phyloP scores from a whole-genome alignment of 2,797 vertebrate species.

The Clamator glandarius region DNA sequence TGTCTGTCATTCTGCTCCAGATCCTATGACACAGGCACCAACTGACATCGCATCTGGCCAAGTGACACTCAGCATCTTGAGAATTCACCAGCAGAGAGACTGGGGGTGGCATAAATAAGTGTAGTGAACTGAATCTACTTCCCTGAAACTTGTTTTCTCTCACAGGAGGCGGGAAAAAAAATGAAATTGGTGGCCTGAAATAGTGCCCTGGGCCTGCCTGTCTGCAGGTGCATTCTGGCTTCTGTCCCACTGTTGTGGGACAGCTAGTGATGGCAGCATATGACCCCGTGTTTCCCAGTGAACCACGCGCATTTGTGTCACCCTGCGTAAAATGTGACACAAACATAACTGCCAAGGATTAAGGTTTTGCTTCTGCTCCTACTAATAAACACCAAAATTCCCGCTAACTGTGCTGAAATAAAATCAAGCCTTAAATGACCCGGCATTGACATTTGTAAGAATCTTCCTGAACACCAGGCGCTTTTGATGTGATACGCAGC shows the following conservation, averaged over 20 bases:
- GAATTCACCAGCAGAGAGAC: not conserved
- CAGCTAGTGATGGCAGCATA: not conserved
- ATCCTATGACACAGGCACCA: not conserved
- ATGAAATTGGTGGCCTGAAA: not conserved
- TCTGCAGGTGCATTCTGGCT: not conserved
- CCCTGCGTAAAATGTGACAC: not conserved
- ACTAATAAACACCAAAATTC: slow-evolving; percentile 11
- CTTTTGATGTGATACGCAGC: rapidly evolving
- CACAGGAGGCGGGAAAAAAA: not conserved
- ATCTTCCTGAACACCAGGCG: rapidly evolving
- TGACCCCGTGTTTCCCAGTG: not conserved
- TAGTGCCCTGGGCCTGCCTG: not conserved
- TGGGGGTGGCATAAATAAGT: not conserved
- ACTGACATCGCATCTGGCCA: not conserved
- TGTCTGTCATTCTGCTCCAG: not conserved
- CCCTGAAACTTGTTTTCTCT: not conserved
- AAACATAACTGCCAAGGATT: slow-evolving; percentile 33
- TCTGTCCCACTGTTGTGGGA: not conserved
- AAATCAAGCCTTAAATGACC: slow-evolving; percentile 35
- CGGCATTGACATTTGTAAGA: not conserved
- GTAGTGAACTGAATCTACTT: not conserved
- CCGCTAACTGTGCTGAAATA: not conserved
- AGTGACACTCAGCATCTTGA: not conserved
- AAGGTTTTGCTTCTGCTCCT: slow-evolving; percentile 34
- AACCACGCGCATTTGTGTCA: not conserved